A percentile compares a stretch with the other conserved stretches of the same genome.
These are phyloP conservation scores for Zelostemma sp. DNA, from an alignment of 1,140 invertebrate species.

Conservation along the genomic window DNA sequence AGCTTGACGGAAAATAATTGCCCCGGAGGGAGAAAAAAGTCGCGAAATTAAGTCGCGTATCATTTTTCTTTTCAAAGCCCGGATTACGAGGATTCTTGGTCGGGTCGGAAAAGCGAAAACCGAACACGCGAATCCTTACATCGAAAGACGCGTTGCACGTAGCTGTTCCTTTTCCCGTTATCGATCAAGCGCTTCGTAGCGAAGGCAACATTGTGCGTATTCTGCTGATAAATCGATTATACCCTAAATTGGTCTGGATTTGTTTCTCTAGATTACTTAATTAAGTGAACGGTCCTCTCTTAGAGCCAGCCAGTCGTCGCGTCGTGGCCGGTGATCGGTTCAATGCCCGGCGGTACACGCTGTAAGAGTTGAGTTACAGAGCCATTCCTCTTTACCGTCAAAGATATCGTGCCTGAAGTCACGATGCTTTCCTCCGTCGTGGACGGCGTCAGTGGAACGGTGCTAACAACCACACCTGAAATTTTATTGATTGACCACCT, in stretches of 20 bases:
- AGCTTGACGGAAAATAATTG: too few relatives aligned
- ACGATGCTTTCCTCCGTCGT: slow-evolving; percentile 72
- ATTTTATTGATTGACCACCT: slow-evolving; percentile 46
- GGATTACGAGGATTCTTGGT: too few relatives aligned
- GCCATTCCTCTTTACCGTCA: slow-evolving; percentile 66
- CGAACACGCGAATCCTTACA: slow-evolving; percentile 3
- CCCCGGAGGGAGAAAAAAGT: too few relatives aligned
- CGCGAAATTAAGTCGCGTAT: too few relatives aligned
- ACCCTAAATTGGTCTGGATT: slow-evolving; percentile 21
- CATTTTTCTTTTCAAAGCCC: too few relatives aligned
- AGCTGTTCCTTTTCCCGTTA: slow-evolving; percentile 10
- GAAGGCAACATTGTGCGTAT: slow-evolving; percentile 66
- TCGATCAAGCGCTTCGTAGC: slow-evolving; percentile 44
- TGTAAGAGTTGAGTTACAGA: slow-evolving; percentile 69
- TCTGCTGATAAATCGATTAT: slow-evolving; percentile 43
- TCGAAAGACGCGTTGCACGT: not conserved
- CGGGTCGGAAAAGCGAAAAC: not conserved
- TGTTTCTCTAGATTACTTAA: slow-evolving; percentile 17
- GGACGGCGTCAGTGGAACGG: slow-evolving; percentile 66
- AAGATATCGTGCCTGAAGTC: slow-evolving; percentile 53
- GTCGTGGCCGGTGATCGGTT: slow-evolving; percentile 75
- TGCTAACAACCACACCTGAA: slow-evolving; percentile 51
- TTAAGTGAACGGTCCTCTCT: slow-evolving; percentile 38
- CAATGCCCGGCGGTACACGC: slow-evolving; percentile 74
- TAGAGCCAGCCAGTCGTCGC: slow-evolving; percentile 75